Evolutionary conservation across 2,113 vertebrate species (phyloP).

Genomic region (Phaethornis superciliosus): DNA sequence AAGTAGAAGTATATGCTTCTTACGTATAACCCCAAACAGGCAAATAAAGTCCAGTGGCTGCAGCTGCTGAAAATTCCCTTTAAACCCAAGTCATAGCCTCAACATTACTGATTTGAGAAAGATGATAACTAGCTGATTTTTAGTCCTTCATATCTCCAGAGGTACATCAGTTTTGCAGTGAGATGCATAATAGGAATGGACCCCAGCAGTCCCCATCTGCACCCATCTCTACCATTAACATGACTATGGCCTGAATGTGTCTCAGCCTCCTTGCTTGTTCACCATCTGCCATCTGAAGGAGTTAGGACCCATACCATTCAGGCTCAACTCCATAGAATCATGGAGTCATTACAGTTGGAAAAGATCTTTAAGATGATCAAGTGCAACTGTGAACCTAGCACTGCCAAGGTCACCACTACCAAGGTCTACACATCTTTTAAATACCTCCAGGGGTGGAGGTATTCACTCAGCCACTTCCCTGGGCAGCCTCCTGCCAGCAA

Average conservation of each 20-base stretch:
- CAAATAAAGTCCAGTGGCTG: neutral
- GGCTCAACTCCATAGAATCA: neutral
- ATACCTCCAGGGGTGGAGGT: no score
- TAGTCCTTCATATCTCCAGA: neutral
- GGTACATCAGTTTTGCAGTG: neutral
- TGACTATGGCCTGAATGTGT: fast-evolving
- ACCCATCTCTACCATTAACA: neutral
- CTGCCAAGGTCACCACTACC: no score
- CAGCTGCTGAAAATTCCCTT: neutral
- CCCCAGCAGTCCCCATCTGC: neutral
- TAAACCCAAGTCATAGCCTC: neutral
- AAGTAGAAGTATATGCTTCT: neutral
- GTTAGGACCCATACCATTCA: neutral
- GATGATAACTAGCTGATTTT: neutral
- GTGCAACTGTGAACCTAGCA: no score
- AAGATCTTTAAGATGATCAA: no score
- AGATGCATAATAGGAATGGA: neutral
- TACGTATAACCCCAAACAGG: neutral
- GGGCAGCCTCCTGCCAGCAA: neutral
- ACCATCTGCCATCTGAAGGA: neutral
- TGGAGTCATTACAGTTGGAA: no score
- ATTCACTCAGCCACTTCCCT: no score
- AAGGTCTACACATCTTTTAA: no score
- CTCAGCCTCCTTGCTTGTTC: fast-evolving
- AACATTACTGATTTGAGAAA: neutral